Percentiles rank a stretch among this genome's conserved stretches.
These are phyloP conservation scores for Euclidia mi DNA, from an alignment of 2,888 invertebrate genomes.

Conservation along the genomic window DNA sequence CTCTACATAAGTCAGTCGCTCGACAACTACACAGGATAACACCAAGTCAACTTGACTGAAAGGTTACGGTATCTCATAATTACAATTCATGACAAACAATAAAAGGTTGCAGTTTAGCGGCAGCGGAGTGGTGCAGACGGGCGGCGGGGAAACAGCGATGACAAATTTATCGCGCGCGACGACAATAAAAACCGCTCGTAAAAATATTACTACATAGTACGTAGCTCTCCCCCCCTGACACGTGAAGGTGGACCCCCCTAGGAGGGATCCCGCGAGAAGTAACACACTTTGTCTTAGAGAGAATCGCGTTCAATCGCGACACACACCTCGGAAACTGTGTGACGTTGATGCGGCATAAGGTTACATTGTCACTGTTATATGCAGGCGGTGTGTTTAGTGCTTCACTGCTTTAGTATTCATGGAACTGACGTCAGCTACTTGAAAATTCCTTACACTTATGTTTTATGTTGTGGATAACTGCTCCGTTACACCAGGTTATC, in stretches of 20 bases:
- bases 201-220: conserved; percentile 81
- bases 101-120: conserved; percentile 10
- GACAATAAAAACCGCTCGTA: conserved; percentile 85
- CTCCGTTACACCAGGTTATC: too few species aligned
- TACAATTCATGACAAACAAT: conserved; percentile 19
- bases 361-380: neutral
- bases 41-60: neutral
- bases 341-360: conserved; percentile 56
- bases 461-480: too few species aligned
- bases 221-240: conserved; percentile 27
- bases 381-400: neutral
- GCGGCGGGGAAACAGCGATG: conserved; percentile 62
- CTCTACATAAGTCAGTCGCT: too few species aligned
- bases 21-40: too few species aligned
- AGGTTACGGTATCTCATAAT: neutral
- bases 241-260: conserved; percentile 26
- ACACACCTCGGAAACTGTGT: conserved; percentile 31
- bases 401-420: neutral
- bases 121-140: conserved; percentile 15
- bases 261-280: conserved; percentile 82
- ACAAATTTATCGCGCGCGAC: conserved; percentile 84
- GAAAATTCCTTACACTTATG: too few species aligned
- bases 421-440: too few species aligned
- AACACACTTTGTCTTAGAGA: conserved; percentile 87
- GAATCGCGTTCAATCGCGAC: conserved; percentile 80